These are phyloP conservation scores for Palythoa heliodiscus DNA, from an alignment of 92 coral and sea anemone species.

Conservation along the genomic window DNA sequence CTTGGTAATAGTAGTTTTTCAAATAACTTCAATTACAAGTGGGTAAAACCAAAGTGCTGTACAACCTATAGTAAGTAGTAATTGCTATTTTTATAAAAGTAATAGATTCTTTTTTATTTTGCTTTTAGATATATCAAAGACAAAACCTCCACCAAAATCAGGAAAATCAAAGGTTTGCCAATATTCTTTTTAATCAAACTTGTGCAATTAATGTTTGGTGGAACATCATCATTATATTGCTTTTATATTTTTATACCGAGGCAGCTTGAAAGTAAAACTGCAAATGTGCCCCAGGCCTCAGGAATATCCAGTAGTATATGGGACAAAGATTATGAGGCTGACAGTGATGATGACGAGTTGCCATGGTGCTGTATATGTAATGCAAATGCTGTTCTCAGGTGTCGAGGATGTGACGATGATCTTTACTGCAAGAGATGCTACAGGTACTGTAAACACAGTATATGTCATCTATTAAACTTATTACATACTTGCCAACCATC, in stretches of 20 bases:
- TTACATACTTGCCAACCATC: too few relatives aligned
- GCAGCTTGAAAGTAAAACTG: constrained; percentile 28
- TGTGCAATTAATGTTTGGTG: too few relatives aligned
- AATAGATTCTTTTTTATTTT: background rate
- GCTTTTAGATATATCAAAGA: constrained; percentile 17
- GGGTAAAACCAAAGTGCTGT: background rate
- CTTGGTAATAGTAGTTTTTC: too few relatives aligned
- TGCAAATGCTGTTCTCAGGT: constrained; percentile 92
- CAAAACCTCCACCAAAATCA: constrained; percentile 44
- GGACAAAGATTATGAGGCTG: constrained; percentile 76
- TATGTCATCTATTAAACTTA: too few relatives aligned
- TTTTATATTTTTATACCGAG: background rate
- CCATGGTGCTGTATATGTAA: constrained; percentile 99
- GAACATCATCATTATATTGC: too few relatives aligned
- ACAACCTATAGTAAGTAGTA: background rate
- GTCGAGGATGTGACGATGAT: constrained; percentile 97
- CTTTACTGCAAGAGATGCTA: constrained; percentile 93
- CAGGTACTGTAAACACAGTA: constrained; percentile 54
- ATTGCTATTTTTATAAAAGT: background rate
- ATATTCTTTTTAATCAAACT: background rate
- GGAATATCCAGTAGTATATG: constrained; percentile 60
- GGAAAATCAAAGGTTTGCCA: constrained; percentile 60
- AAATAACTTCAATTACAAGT: too few relatives aligned
- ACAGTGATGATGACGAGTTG: constrained; percentile 89
- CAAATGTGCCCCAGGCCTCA: constrained; percentile 23